Percentiles rank a stretch among this genome's conserved stretches.
phyloP scores from a whole-genome alignment of 2,888 invertebrate genomes.

The Osedax frankpressi region DNA sequence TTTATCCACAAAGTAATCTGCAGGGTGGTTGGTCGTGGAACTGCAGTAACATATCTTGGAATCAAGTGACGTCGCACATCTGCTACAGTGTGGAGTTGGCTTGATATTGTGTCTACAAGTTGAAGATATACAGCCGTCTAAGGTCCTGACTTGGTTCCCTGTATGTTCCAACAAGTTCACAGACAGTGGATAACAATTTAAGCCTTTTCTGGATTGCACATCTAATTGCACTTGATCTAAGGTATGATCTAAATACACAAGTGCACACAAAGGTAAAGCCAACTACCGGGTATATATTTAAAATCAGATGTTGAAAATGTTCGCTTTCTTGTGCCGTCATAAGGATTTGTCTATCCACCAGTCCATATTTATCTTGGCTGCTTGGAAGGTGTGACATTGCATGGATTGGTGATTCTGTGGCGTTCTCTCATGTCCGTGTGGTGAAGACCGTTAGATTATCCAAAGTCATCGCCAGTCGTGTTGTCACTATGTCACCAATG shows the following conservation, averaged over 20 bases:
- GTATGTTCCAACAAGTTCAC: neutral
- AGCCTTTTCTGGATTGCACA: conserved; percentile 3
- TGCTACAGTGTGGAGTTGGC: conserved; percentile 15
- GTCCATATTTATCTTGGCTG: conserved; percentile 3
- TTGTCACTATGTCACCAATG: neutral
- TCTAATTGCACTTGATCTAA: neutral
- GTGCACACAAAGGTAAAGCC: neutral
- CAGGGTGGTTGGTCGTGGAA: conserved; percentile 13
- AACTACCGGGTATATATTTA: neutral
- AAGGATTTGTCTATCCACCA: neutral
- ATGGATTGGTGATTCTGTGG: neutral
- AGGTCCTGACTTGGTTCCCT: neutral
- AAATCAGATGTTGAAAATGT: neutral
- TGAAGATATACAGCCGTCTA: neutral
- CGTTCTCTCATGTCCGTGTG: neutral
- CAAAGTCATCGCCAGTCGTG: neutral
- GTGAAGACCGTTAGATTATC: neutral
- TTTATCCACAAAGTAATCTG: conserved; percentile 16
- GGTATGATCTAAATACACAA: neutral
- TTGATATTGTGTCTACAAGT: neutral
- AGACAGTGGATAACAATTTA: neutral
- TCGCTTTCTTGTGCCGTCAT: neutral
- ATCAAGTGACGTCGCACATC: conserved; percentile 6
- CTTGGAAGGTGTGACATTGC: neutral
- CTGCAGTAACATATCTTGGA: conserved; percentile 15